Evolutionary conservation across 1,140 invertebrate genomes (phyloP).

Genomic region (Ceratosolen fusciceps): DNA sequence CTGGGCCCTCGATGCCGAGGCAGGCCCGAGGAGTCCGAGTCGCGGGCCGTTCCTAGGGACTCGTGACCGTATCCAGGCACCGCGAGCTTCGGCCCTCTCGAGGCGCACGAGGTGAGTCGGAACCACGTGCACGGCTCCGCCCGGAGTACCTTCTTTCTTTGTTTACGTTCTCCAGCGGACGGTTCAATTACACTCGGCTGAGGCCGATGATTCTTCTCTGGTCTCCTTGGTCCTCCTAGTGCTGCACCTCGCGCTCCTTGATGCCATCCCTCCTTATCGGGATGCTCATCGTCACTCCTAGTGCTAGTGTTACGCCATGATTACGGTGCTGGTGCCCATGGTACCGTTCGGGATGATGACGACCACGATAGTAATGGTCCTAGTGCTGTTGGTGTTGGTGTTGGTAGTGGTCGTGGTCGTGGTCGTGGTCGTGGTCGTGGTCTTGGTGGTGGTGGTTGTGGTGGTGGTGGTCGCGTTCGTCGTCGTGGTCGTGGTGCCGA

Average conservation of each 20-base stretch:
- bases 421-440: not conserved
- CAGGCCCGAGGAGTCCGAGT: conserved; percentile 9
- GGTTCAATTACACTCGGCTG: too few relatives aligned
- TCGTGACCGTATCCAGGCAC: conserved; percentile 22
- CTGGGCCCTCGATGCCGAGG: conserved; percentile 51
- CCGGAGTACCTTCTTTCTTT: not conserved
- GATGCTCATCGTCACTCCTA: not conserved
- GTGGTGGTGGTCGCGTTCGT: too few relatives aligned
- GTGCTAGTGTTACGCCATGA: not conserved
- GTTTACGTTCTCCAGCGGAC: conserved; percentile 4
- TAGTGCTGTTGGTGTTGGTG: not conserved
- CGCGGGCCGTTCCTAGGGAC: not conserved
- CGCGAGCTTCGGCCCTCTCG: conserved; percentile 5
- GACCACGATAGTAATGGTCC: not conserved
- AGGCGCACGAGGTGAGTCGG: conserved; percentile 37
- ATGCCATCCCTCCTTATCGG: too few relatives aligned
- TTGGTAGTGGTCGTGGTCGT: not conserved
- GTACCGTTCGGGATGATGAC: too few relatives aligned
- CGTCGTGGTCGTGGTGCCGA: not conserved
- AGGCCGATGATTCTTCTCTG: too few relatives aligned
- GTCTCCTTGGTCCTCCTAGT: too few relatives aligned
- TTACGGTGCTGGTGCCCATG: too few relatives aligned
- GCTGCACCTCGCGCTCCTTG: too few relatives aligned
- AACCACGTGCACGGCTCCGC: conserved; percentile 6
- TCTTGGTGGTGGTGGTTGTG: not conserved